phyloP scores from a whole-genome alignment of 2,888 invertebrate genomes.

The Erebia epiphron region DNA sequence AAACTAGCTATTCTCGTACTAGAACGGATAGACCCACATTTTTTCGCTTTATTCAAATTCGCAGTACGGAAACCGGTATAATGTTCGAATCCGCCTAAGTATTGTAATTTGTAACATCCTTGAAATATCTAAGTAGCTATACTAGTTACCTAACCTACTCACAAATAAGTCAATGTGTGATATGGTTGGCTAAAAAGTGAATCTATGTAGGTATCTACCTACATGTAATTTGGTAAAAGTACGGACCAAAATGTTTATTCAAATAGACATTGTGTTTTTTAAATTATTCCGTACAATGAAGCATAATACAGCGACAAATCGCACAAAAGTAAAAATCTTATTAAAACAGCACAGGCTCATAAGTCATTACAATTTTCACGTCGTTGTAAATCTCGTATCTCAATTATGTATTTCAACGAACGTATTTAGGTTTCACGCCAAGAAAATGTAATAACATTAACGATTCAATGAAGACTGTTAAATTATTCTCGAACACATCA shows the following conservation, averaged over 20 bases:
- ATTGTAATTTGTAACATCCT: constrained; percentile 27
- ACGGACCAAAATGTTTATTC: too few species aligned
- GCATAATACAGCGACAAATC: background rate
- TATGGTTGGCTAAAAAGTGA: background rate
- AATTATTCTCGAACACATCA: constrained; percentile 30
- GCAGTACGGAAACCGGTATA: constrained; percentile 30
- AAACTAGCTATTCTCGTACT: constrained; percentile 48
- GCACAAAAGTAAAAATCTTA: background rate
- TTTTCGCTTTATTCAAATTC: constrained; percentile 41
- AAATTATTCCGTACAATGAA: background rate
- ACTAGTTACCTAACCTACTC: background rate
- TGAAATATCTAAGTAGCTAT: constrained; percentile 20
- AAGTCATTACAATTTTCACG: background rate
- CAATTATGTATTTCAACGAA: background rate
- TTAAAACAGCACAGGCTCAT: too few species aligned
- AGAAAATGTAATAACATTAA: constrained; percentile 17
- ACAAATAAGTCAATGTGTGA: background rate
- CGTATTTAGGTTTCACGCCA: constrained; percentile 14
- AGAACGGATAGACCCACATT: constrained; percentile 55
- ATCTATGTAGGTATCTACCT: background rate
- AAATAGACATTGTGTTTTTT: too few species aligned
- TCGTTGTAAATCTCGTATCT: background rate
- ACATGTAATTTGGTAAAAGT: background rate
- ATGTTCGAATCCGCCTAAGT: constrained; percentile 24
- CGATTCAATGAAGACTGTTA: constrained; percentile 28